Evolutionary conservation across 2,113 vertebrate species (phyloP).

Genomic region (Pygathrix nemaeus): DNA sequence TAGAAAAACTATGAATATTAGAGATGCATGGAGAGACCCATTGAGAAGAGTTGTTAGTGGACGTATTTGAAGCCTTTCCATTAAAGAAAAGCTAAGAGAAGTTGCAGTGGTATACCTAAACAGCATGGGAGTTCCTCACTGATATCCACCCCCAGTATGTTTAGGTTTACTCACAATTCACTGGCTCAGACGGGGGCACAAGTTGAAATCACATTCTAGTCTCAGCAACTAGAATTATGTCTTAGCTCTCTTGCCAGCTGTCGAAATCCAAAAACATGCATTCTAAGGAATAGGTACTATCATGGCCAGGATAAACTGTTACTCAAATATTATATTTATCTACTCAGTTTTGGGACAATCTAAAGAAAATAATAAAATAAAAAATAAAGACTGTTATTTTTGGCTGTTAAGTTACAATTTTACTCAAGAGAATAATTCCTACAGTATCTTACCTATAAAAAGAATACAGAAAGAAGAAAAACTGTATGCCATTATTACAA

Average conservation of each 20-base stretch:
- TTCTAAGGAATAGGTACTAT: neutral
- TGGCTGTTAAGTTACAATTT: neutral
- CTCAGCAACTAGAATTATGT: neutral
- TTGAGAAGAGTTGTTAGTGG: neutral
- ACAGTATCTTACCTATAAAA: neutral
- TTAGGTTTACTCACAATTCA: neutral
- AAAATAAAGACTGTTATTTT: neutral
- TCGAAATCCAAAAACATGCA: neutral
- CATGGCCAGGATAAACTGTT: neutral
- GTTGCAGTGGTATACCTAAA: neutral
- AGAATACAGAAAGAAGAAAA: neutral
- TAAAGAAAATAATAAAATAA: neutral
- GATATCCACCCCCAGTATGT: neutral
- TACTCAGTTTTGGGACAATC: neutral
- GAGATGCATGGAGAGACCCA: neutral
- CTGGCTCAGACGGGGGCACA: rapidly evolving
- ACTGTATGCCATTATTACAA: neutral
- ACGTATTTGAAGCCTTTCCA: neutral
- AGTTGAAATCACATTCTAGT: neutral
- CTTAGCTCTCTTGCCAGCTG: neutral
- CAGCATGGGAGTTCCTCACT: neutral
- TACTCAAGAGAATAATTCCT: neutral
- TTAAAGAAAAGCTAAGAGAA: neutral
- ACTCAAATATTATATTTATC: neutral
- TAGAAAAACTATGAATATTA: neutral